Base-by-base conservation (phyloP, 2,113 vertebrate species). In the Gavialis gangeticus region DNA sequence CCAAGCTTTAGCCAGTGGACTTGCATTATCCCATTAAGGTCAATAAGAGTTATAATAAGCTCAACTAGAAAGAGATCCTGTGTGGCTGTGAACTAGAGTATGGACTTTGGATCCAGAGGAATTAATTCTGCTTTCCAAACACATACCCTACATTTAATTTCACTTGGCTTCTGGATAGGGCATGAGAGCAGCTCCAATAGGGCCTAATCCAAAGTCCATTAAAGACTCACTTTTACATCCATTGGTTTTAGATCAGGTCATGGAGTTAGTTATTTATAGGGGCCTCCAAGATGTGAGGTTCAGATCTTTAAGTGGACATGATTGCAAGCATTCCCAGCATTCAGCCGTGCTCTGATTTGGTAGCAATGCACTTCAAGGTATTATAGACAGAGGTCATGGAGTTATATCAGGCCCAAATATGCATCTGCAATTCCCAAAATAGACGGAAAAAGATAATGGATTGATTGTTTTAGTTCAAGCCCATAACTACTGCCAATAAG, bases 391-490 rank as follows among this genome's bases (percentile, higher is more conserved):
- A 79, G 46, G 30, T 28, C 4, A 28, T 67, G 54, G 73, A 63
- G 37, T 67, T 57, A 79, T 13, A 37, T 18, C 67, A 37, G 73
- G 30, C 87, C 79, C 60, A 67, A 24, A 69, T 83, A 79, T 54
- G 17, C 86, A 57, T 34, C 75, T 96, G 88, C 56, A 76, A 92
- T 18, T 57, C 55, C 28, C 25, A 83, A 25, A 22, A 81, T 85
- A 67, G 60, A 79, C 90, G 56, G 66, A 82, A 91, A 90, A 91
- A 8, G 60, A 3, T 3, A 16, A 4, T 82, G 66, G 57, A 79
- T 84, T 27, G 81, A 25, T 30, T 87, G 0, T 56, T 89, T 95
- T 62, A 90, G 10, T 77, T 89, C 54, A 92, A 84, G 56, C n/a
- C 30, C 63, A 54, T 19, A 73, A 76, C 80, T 90, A 89, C 59